Evolutionary conservation across 2,113 vertebrate species (phyloP), one percentile per base, ranked within the genome.

Genomic region (Amphiprion percula): DNA sequence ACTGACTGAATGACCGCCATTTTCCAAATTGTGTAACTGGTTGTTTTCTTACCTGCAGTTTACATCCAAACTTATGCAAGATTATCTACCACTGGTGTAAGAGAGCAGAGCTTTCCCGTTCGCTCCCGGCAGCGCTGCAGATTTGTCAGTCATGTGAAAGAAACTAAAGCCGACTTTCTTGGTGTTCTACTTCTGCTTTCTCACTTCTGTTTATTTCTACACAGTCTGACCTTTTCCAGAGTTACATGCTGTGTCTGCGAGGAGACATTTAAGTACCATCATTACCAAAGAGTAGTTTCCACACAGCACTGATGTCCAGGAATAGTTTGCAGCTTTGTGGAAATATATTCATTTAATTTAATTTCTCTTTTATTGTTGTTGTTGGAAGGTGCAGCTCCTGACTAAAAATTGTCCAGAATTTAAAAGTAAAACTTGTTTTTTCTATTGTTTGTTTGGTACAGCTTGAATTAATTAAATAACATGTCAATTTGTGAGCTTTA

Each of bases 131-230:
- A 68, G 23, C 26, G 33, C 37, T 74, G 26, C 66, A 28, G 63
- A 78, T 82, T 58, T 52, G 46, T 16, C 26, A 16, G 73, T 90
- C 77, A 79, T 19, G 56, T 72, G 84, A 17, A 60, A 7, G 26
- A 1, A 0, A 16, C 63, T 44, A 52, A 66, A 73, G 30, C 0
- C 0, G 0, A 69, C 66, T 86, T 76, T 84, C 81, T 75, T 58
- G 71, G 67, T 11, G 24, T 1, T 16, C 54, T 5, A 79, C 65
- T 89, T 89, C 91, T 75, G 74, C 83, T 87, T 88, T 83, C 39
- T 78, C 53, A 86, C 77, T 92, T 90, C 88, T 84, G 82, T 33
- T 24, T 26, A 78, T 70, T 69, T n/a, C 12, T 2, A 2, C 52
- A 58, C 3, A 11, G 10, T 71, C 59, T 17, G 44, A 64, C 21